A percentile compares a stretch with the other conserved stretches of the same genome.
Conservation (phyloP, 2,113 vertebrate genomes). For the Dicerorhinus sumatrensis region DNA sequence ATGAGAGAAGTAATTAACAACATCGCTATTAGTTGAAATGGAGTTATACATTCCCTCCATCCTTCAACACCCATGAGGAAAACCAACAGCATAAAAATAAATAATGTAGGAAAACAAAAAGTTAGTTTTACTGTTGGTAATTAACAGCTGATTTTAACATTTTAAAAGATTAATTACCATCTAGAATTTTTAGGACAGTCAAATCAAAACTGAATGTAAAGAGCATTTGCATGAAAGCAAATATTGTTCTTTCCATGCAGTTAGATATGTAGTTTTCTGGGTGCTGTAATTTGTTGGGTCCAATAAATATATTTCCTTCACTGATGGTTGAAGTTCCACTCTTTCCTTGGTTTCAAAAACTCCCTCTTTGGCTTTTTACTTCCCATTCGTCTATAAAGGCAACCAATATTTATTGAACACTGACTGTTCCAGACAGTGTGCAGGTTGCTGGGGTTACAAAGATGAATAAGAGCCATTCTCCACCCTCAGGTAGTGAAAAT, state of each 20-base stretch:
- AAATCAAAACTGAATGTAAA: constrained; percentile 43
- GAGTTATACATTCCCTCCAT: background rate
- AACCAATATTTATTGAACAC: constrained; percentile 67
- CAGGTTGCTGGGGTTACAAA: constrained; percentile 66
- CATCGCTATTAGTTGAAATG: background rate
- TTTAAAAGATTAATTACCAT: constrained; percentile 43
- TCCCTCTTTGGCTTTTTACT: constrained; percentile 53
- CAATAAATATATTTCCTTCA: constrained; percentile 34
- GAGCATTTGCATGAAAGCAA: constrained; percentile 33
- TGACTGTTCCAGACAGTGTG: constrained; percentile 60
- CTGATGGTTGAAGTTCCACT: background rate
- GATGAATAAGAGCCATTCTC: constrained; percentile 62
- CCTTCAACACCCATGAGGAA: background rate
- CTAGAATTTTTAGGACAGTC: constrained; percentile 28
- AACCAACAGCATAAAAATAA: constrained; percentile 17
- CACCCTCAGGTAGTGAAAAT: constrained; percentile 70
- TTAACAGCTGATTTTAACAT: constrained; percentile 53
- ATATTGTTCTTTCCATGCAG: background rate
- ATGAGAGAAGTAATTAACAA: constrained; percentile 46
- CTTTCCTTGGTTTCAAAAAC: constrained; percentile 44
- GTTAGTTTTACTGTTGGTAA: constrained; percentile 29
- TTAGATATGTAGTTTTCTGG: constrained; percentile 15
- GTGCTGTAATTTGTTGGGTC: background rate
- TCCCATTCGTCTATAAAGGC: constrained; percentile 55
- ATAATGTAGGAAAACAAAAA: background rate